Percentiles rank a stretch among this genome's conserved stretches.
phyloP scores from a whole-genome alignment of 1,140 invertebrate species.

The Neotoxoptera formosana region DNA sequence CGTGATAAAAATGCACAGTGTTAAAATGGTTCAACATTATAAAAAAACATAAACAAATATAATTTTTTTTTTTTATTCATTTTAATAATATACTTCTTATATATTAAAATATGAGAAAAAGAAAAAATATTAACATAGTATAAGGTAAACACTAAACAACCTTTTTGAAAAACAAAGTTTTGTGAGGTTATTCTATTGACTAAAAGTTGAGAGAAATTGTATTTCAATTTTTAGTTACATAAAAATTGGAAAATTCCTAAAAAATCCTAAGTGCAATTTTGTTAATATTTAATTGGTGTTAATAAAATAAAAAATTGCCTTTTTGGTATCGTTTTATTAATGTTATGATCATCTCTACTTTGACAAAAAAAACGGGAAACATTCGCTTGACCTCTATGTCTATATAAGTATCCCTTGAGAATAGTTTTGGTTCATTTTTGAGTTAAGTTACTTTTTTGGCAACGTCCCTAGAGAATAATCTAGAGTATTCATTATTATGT shows the following conservation, averaged over 20 bases:
- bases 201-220: neutral
- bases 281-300: neutral
- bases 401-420: neutral
- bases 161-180: neutral
- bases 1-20: too few species aligned
- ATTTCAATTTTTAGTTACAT: neutral
- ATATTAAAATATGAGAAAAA: too few species aligned
- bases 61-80: too few species aligned
- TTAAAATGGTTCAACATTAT: too few species aligned
- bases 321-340: neutral
- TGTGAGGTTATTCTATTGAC: neutral
- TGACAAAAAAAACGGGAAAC: neutral
- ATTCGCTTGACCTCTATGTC: conserved; percentile 10
- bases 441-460: neutral
- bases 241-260: neutral
- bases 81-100: too few species aligned
- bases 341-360: neutral
- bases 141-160: too few species aligned
- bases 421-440: neutral
- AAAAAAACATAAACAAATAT: too few species aligned
- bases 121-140: too few species aligned
- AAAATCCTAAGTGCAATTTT: neutral
- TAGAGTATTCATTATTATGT: conserved; percentile 10
- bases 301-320: conserved; percentile 2
- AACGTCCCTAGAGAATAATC: neutral